phyloP scores from a whole-genome alignment of 2,888 invertebrate genomes.

The Chorisops tibialis region DNA sequence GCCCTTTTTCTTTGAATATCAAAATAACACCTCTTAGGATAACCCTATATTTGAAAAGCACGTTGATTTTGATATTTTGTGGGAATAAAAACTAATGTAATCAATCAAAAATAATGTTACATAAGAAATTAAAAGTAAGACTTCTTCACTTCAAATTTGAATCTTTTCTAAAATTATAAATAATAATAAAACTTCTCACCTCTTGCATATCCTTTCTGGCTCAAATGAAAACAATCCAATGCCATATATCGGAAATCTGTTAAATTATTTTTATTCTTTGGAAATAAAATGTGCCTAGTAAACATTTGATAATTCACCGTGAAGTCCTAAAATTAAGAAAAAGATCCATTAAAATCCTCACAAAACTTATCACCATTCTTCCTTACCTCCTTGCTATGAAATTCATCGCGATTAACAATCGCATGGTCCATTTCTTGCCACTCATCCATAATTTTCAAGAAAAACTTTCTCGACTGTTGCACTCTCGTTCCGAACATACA shows the following conservation, averaged over 20 bases:
- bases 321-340: slow-evolving; percentile 53
- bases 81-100: no score
- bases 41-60: no score
- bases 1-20: no score
- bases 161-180: no score
- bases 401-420: slow-evolving; percentile 51
- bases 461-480: slow-evolving; percentile 43
- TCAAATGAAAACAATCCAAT: slow-evolving; percentile 63
- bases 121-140: no score
- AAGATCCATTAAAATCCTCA: background rate
- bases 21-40: no score
- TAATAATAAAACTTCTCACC: slow-evolving; percentile 52
- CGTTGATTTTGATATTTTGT: no score
- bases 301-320: slow-evolving; percentile 58
- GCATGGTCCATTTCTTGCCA: slow-evolving; percentile 58
- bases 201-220: slow-evolving; percentile 59
- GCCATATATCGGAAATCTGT: slow-evolving; percentile 57
- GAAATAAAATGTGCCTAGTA: slow-evolving; percentile 51
- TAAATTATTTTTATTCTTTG: slow-evolving; percentile 47
- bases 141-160: no score
- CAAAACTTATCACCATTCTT: background rate
- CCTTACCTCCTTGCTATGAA: slow-evolving; percentile 43
- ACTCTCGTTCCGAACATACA: slow-evolving; percentile 55
- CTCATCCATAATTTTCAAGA: slow-evolving; percentile 53
- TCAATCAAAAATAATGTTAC: no score